phyloP scores from a whole-genome alignment of 2,888 invertebrate species.

The Pollenia griseotomentosa region DNA sequence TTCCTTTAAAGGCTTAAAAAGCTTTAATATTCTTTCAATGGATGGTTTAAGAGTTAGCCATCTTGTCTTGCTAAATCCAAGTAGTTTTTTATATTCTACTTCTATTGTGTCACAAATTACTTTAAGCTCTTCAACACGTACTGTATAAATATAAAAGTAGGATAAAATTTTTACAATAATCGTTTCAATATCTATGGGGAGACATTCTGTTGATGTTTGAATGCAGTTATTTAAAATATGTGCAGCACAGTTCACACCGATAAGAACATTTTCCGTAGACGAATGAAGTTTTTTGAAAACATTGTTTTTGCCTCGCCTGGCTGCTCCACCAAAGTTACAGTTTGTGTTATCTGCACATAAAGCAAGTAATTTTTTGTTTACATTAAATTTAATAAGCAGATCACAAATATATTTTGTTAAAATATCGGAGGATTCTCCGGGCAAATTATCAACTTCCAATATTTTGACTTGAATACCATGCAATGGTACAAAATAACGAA shows the following conservation, averaged over 20 bases:
- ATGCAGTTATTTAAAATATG: conserved; percentile 48
- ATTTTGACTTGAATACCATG: too few relatives aligned
- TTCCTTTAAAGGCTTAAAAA: conserved; percentile 58
- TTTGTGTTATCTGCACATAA: too few relatives aligned
- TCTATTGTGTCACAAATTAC: conserved; percentile 12
- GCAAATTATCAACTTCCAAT: too few relatives aligned
- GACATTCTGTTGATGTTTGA: background rate
- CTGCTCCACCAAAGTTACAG: background rate
- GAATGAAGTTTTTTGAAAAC: background rate
- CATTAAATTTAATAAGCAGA: too few relatives aligned
- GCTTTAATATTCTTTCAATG: conserved; percentile 65
- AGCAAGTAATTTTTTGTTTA: too few relatives aligned
- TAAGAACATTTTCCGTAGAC: background rate
- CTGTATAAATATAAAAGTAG: background rate
- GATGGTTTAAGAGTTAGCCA: conserved; percentile 54
- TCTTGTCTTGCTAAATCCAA: conserved; percentile 28
- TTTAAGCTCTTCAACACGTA: conserved; percentile 10
- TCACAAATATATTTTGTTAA: too few relatives aligned
- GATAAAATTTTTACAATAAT: conserved; percentile 54
- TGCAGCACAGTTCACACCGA: background rate
- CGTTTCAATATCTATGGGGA: conserved; percentile 31
- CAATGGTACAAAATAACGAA: too few relatives aligned
- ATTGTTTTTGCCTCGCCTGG: background rate
- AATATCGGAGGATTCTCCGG: too few relatives aligned
- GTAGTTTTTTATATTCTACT: conserved; percentile 26